Conservation (phyloP, 1,140 invertebrate species). For the Procambarus virginalis region DNA sequence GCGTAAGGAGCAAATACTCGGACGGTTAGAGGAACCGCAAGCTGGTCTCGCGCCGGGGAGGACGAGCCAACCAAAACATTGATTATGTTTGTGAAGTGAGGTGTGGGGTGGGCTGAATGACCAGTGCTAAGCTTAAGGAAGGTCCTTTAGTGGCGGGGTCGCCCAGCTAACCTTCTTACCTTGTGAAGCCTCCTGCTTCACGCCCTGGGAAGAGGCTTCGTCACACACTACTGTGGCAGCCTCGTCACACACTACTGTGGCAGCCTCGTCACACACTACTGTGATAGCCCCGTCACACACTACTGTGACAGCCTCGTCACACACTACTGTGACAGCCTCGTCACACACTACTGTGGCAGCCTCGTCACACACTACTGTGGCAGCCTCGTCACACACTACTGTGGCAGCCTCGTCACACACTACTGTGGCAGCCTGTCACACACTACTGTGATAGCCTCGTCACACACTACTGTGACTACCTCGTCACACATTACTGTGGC, state of each 20-base stretch:
- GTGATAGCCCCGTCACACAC: background rate
- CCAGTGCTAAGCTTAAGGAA: constrained; percentile 53
- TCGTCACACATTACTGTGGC: background rate
- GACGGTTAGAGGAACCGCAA: background rate
- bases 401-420: background rate
- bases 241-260: background rate
- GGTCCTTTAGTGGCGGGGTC: constrained; percentile 18
- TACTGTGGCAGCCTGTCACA: background rate
- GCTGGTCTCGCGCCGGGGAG: constrained; percentile 16
- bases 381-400: background rate
- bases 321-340: background rate
- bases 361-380: background rate
- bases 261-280: background rate
- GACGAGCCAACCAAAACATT: constrained; percentile 58
- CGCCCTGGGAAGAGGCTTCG: background rate
- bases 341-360: background rate
- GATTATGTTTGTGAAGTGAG: constrained; percentile 67
- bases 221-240: background rate
- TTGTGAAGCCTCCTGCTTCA: background rate
- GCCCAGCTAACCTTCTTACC: constrained; percentile 36
- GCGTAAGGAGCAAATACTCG: background rate
- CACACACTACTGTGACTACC: background rate
- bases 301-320: too few relatives aligned
- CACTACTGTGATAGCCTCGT: too few relatives aligned
- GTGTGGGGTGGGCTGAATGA: constrained; percentile 59